phyloP scores from a whole-genome alignment of 2,888 invertebrate species.

The Synergus gifuensis region DNA sequence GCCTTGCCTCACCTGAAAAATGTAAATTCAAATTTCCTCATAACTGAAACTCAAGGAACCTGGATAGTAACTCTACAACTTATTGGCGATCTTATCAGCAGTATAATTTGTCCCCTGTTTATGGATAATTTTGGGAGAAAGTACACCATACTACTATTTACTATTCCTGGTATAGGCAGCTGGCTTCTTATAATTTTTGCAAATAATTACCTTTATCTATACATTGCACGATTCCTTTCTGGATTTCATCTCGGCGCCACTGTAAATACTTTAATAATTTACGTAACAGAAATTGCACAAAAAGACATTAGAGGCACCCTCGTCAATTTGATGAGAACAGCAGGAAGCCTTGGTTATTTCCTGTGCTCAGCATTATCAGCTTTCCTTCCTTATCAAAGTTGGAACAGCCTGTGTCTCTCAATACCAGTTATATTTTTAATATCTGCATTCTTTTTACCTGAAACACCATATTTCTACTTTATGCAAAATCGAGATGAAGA shows the following conservation, averaged over 20 bases:
- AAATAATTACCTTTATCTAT: constrained; percentile 9
- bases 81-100: not conserved
- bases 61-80: constrained; percentile 5
- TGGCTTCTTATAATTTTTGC: constrained; percentile 35
- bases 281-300: constrained; percentile 19
- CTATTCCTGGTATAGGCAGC: not conserved
- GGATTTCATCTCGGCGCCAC: not conserved
- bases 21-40: constrained; percentile 5
- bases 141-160: not conserved
- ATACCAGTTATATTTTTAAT: not conserved
- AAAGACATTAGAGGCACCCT: constrained; percentile 16
- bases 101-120: not conserved
- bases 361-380: not conserved
- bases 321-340: not conserved
- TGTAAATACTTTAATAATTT: not conserved
- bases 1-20: constrained; percentile 10
- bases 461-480: constrained; percentile 31
- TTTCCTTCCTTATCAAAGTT: not conserved
- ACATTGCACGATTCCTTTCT: constrained; percentile 17
- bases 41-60: constrained; percentile 10
- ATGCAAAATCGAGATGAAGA: constrained; percentile 14
- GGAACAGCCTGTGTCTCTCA: not conserved
- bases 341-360: constrained; percentile 2
- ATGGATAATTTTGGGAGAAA: constrained; percentile 26
- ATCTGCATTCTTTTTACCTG: constrained; percentile 1